Conservation (phyloP, 2,113 vertebrate genomes). For the Sphaerodactylus townsendi region DNA sequence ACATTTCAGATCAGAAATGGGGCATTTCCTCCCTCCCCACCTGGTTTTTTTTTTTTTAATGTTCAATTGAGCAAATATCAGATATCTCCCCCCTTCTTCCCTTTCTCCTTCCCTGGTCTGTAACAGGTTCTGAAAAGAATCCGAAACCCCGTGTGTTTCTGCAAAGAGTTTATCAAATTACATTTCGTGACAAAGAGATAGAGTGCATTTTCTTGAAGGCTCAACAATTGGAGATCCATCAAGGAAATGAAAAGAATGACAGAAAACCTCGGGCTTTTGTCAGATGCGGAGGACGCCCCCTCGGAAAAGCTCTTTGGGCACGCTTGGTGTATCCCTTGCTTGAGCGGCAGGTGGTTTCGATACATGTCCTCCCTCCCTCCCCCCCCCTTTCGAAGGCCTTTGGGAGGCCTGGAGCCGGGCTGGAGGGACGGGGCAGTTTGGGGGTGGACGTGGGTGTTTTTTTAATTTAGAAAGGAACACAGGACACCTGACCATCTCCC, state of each 20-base stretch:
- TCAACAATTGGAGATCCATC: slow-evolving; percentile 77
- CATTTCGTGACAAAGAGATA: slow-evolving; percentile 78
- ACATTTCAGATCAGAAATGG: not conserved
- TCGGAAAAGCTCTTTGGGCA: slow-evolving; percentile 18
- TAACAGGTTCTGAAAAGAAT: slow-evolving; percentile 70
- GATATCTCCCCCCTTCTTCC: slow-evolving; percentile 19
- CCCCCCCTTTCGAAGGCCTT: slow-evolving; percentile 38
- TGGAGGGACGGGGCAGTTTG: not conserved
- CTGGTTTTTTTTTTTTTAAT: not conserved
- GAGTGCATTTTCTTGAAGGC: slow-evolving; percentile 79
- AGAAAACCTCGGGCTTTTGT: slow-evolving; percentile 75
- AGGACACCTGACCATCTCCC: rapidly evolving
- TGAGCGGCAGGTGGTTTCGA: not conserved
- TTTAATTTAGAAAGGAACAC: not conserved
- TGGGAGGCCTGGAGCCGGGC: not conserved
- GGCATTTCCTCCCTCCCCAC: not conserved
- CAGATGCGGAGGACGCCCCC: slow-evolving; percentile 36
- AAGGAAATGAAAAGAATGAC: slow-evolving; percentile 76
- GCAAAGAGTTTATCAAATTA: slow-evolving; percentile 80
- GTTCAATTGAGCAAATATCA: slow-evolving; percentile 44
- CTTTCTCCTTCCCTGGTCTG: slow-evolving; percentile 50
- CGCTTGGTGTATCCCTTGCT: slow-evolving; percentile 23
- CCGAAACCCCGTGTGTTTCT: slow-evolving; percentile 73
- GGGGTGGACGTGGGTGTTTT: not conserved
- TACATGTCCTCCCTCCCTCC: slow-evolving; percentile 33